These are phyloP conservation scores for Lagopus leucura DNA, from an alignment of 2,113 vertebrate species.

Conservation along the genomic window DNA sequence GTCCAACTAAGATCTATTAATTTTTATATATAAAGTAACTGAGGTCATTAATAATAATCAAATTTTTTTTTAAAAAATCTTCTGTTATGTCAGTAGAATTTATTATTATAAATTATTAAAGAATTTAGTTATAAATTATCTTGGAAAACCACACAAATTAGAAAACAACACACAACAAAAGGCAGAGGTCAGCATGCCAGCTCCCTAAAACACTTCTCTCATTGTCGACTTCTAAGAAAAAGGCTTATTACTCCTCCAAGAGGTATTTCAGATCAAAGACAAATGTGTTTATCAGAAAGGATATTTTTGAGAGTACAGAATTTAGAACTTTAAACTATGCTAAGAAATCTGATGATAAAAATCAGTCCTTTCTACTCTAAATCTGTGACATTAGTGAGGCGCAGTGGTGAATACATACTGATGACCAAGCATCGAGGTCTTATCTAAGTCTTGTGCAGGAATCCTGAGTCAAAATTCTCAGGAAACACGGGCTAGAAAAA, in stretches of 20 bases:
- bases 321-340: constrained; percentile 15
- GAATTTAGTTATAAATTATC: neutral
- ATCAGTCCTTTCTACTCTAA: neutral
- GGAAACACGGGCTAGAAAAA: neutral
- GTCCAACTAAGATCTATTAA: neutral
- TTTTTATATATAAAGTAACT: neutral
- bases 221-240: neutral
- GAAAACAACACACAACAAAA: neutral
- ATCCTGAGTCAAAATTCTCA: neutral
- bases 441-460: neutral
- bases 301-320: constrained; percentile 5
- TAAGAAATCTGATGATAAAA: constrained; percentile 16
- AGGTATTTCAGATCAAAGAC: neutral
- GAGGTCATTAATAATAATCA: neutral
- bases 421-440: neutral
- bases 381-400: neutral
- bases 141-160: neutral
- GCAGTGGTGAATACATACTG: constrained; percentile 2
- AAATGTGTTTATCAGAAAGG: neutral
- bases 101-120: neutral
- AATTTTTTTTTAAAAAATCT: neutral
- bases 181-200: neutral
- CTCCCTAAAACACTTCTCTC: neutral
- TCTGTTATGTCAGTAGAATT: neutral
- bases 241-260: neutral